A percentile compares a stretch with the other conserved stretches of the same genome.
These are phyloP conservation scores for Acrobasis consociella DNA, from an alignment of 2,888 invertebrate species.

Conservation along the genomic window DNA sequence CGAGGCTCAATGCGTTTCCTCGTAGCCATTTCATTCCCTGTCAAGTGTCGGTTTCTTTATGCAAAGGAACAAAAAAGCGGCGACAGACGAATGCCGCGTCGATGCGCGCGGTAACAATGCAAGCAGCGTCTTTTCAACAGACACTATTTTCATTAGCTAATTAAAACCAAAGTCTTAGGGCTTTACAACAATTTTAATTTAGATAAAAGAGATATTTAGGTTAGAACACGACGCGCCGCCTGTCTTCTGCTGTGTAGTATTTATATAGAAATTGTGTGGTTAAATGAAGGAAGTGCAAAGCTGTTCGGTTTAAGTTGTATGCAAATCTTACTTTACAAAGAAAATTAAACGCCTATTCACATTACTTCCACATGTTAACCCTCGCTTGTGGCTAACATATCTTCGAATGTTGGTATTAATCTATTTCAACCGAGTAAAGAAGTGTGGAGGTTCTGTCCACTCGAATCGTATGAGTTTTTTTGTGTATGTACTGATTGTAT, in stretches of 20 bases:
- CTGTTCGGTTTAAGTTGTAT: not conserved
- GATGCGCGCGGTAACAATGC: slow-evolving; percentile 5
- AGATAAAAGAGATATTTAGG: too few relatives aligned
- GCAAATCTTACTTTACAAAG: slow-evolving; percentile 10
- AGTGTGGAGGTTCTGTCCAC: too few relatives aligned
- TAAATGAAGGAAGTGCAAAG: not conserved
- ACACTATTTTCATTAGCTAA: slow-evolving; percentile 6
- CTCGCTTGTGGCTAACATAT: not conserved
- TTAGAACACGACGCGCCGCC: not conserved
- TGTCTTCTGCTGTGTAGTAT: too few relatives aligned
- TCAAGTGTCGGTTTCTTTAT: slow-evolving; percentile 46
- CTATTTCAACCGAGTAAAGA: too few relatives aligned
- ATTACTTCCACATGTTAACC: slow-evolving; percentile 2
- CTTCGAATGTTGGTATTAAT: not conserved
- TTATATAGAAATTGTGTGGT: not conserved
- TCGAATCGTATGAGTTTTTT: too few relatives aligned
- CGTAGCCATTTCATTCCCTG: slow-evolving; percentile 27
- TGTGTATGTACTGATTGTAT: too few relatives aligned
- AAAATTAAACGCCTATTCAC: slow-evolving; percentile 18
- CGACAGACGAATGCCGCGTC: slow-evolving; percentile 27
- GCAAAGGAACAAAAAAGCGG: slow-evolving; percentile 47
- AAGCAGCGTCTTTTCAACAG: slow-evolving; percentile 7
- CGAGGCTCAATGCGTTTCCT: slow-evolving; percentile 16
- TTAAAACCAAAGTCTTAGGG: not conserved
- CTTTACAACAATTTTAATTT: not conserved